phyloP scores from a whole-genome alignment of 2,888 invertebrate genomes.

The Eupithecia pulchellata region DNA sequence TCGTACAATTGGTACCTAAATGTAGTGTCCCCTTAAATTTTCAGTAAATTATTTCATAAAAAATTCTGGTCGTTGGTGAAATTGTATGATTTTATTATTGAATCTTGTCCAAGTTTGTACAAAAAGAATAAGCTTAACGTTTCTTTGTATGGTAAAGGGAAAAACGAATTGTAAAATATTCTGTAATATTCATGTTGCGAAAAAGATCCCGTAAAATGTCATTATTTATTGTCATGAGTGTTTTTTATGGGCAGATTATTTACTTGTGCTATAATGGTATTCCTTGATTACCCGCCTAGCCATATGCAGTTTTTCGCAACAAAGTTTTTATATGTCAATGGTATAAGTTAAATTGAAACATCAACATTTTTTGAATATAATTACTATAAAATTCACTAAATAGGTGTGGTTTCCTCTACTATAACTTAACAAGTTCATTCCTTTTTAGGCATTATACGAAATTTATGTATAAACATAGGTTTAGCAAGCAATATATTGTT shows the following conservation, averaged over 20 bases:
- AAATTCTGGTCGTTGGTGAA: neutral
- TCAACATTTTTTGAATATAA: slow-evolving; percentile 32
- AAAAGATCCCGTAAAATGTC: slow-evolving; percentile 25
- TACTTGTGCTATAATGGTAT: slow-evolving; percentile 16
- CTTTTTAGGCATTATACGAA: slow-evolving; percentile 73
- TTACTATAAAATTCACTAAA: slow-evolving; percentile 24
- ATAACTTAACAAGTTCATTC: slow-evolving; percentile 73
- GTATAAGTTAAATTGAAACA: slow-evolving; percentile 48
- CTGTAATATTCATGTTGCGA: slow-evolving; percentile 38
- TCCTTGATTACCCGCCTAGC: slow-evolving; percentile 19
- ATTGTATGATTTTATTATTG: slow-evolving; percentile 3
- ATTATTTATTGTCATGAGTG: slow-evolving; percentile 30
- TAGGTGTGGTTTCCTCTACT: slow-evolving; percentile 59
- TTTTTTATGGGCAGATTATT: slow-evolving; percentile 23
- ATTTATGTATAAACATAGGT: slow-evolving; percentile 62
- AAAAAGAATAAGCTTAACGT: slow-evolving; percentile 48
- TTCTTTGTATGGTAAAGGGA: slow-evolving; percentile 51
- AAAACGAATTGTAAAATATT: slow-evolving; percentile 47
- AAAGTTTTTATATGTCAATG: slow-evolving; percentile 42
- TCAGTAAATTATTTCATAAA: slow-evolving; percentile 6
- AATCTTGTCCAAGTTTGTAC: slow-evolving; percentile 48
- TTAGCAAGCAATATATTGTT: slow-evolving; percentile 43
- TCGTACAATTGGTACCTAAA: slow-evolving; percentile 15
- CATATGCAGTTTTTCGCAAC: slow-evolving; percentile 31
- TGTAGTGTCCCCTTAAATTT: neutral